phyloP scores from a whole-genome alignment of 2,113 vertebrate species.

The Mystacornis crossleyi region DNA sequence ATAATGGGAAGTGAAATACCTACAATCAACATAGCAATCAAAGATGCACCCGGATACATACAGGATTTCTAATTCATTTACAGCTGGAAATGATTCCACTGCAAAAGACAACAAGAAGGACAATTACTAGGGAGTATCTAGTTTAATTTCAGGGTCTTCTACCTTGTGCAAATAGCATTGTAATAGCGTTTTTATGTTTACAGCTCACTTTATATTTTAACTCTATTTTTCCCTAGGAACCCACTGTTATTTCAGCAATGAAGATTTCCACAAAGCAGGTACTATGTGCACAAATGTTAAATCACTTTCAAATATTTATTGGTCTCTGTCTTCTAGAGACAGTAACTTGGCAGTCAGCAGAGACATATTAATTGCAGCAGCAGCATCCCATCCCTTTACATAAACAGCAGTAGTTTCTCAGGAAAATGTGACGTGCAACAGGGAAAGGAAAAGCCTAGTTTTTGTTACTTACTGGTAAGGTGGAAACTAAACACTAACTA shows the following conservation, averaged over 20 bases:
- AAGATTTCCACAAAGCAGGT: conserved; percentile 98
- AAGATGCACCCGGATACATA: not conserved
- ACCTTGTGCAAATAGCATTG: not conserved
- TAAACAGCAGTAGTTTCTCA: conserved; percentile 52
- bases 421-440: not conserved
- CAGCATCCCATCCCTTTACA: conserved; percentile 19
- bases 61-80: not conserved
- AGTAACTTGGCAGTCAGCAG: conserved; percentile 47
- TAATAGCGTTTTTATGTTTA: not conserved
- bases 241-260: conserved; percentile 90
- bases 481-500: conserved; percentile 35
- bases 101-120: not conserved
- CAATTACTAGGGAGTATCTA: not conserved
- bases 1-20: not conserved
- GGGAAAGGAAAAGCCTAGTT: not conserved
- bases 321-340: conserved; percentile 27
- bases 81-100: not conserved
- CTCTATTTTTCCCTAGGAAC: conserved; percentile 77
- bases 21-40: not conserved
- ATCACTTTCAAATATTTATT: conserved; percentile 56
- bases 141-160: not conserved
- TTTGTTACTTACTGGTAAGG: not conserved
- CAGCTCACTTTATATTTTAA: not conserved
- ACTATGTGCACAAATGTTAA: conserved; percentile 41
- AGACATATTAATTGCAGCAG: conserved; percentile 51